Evolutionary conservation across 2,113 vertebrate species (phyloP), one percentile per base, ranked within the genome.

Genomic region (Rhizomys pruinosus): DNA sequence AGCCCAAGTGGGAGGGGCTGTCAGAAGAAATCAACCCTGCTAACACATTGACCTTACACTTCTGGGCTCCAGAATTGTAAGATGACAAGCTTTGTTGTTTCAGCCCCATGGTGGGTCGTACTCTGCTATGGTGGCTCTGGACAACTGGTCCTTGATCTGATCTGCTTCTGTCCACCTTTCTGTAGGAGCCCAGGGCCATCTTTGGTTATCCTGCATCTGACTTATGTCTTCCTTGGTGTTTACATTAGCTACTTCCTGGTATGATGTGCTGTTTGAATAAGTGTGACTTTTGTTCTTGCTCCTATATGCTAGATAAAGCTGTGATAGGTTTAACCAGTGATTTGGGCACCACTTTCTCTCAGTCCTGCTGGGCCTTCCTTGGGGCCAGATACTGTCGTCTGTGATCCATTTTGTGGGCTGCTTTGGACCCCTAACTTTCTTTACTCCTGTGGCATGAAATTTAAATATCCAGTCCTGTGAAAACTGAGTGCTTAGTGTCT

Each of bases 61-160:
- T 69, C 16, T 5, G 19, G 42, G 22, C 3, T 64, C 66, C 27
- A 32, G 77, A 72, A 68, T 22, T 1, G 13, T 4, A 42, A 84
- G 55, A 47, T 55, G 44, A 42, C 25, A n/a, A n/a, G 1, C 4
- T 19, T 59, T 29, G 20, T 11, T 29, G 27, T 32, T 72, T 84
- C 7, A 44, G n/a, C 37, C 7, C 34, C 23, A 39, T 7, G 1
- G 7, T 74, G 25, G 15, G 10, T 34, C 72, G 42, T 7, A 12
- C 55, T 77, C 61, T 71, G 76, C 34, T 11, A 3, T 1, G 20
- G 64, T 13, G 22, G 22, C 39, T 71, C 2, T 10, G 76, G 27
- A 20, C 16, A 39, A n/a, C 23, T 39, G 0, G 22, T 11, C 12
- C 11, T 2, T 13, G 1, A 2, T 27, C 42, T 34, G 34, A 8